Percentiles rank a stretch among this genome's conserved stretches.
Evolutionary conservation across 2,797 vertebrate genomes (phyloP).

Genomic region (Bufotes viridis): DNA sequence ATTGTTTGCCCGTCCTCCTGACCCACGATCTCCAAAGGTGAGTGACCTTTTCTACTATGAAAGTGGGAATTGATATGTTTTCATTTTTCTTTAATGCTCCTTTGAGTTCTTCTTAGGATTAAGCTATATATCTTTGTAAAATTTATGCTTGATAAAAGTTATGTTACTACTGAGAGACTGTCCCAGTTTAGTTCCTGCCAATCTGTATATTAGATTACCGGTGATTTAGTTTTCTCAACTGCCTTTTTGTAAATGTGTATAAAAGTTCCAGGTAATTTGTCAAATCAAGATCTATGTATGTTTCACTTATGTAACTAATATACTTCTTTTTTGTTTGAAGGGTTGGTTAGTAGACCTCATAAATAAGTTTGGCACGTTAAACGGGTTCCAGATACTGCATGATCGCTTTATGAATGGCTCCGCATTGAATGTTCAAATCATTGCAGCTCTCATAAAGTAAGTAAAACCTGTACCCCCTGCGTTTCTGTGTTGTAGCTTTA

Average conservation of each 20-base stretch:
- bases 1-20: conserved; percentile 95
- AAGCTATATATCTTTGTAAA: background rate
- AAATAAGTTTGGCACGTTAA: conserved; percentile 99
- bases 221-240: background rate
- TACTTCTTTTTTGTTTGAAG: conserved; percentile 69
- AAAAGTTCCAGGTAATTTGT: background rate
- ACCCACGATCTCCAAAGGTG: conserved; percentile 98
- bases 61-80: too few species aligned
- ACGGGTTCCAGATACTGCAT: conserved; percentile 99
- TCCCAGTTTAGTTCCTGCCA: background rate
- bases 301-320: background rate
- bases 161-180: background rate
- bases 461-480: conserved; percentile 54
- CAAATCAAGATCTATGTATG: background rate
- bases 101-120: background rate
- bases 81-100: background rate
- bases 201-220: background rate
- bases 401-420: conserved; percentile 98
- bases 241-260: background rate
- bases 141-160: background rate
- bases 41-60: background rate
- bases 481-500: background rate
- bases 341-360: conserved; percentile 99
- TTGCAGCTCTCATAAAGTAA: conserved; percentile 99
- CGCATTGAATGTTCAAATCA: conserved; percentile 99